Evolutionary conservation across 2,113 vertebrate species (phyloP), one percentile per base, ranked within the genome.

Genomic region (Python bivittatus): DNA sequence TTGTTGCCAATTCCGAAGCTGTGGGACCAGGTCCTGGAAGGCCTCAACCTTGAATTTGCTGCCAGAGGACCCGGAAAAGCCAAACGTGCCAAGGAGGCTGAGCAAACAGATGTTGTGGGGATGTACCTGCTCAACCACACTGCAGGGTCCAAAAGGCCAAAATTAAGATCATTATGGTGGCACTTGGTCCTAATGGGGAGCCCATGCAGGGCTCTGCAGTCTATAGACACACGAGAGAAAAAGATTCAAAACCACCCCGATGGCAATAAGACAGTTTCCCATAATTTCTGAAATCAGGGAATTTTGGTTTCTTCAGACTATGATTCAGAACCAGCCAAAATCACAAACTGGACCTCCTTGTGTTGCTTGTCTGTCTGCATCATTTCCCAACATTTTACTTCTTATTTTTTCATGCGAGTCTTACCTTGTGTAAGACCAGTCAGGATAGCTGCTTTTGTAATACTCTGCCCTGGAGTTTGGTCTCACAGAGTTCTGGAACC

Each of bases 361-460:
- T 68, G 12, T 29, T 68, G n/a, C n/a, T n/a, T n/a, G 64, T 12
- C 61, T 42, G 7, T 79, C 33, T 79, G 22, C 38, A 38, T 79
- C 33, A 22, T 79, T 79, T 42, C 72, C 33, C 72, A 79, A 79
- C 33, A 20, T 54, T 86, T 86, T 53, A 23, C 5, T 56, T 20
- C 25, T 0, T 29, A 1, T 33, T 0, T 17, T 2, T 2, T 54
- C 33, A 72, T 25, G 29, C 25, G 11, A 91, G 5, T 90, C 96
- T 95, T 95, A 98, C 98, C 98, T 97, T 92, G 96, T 29, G 54
- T 95, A 86, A 0, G 93, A 20, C 1, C 56, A 86, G 57, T 4
- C 5, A 29, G 93, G 8, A 86, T 90, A 85, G 85, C 92, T 25
- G 44, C 90, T 88, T 12, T 96, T 93, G 0, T 91, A 54, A 87